phyloP scores from a whole-genome alignment of 2,113 vertebrate genomes.

The Vanacampus margaritifer region DNA sequence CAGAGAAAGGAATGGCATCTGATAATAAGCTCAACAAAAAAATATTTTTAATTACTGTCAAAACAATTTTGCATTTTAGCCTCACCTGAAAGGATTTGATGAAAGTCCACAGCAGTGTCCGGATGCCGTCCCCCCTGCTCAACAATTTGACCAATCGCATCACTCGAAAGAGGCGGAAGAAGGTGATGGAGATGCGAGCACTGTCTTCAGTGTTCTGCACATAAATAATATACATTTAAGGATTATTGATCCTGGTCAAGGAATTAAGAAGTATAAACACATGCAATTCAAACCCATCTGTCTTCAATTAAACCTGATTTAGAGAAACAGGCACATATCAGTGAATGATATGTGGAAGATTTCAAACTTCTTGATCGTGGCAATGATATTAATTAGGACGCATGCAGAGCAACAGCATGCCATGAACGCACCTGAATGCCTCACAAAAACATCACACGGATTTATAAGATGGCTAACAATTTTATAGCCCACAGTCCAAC shows the following conservation, averaged over 20 bases:
- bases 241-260: background rate
- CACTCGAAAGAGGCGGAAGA: conserved; percentile 98
- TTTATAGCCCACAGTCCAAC: conserved; percentile 4
- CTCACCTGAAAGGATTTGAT: conserved; percentile 98
- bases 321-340: conserved; percentile 16
- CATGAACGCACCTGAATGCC: conserved; percentile 15
- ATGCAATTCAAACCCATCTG: background rate
- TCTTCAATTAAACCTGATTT: background rate
- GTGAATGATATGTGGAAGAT: background rate
- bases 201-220: conserved; percentile 94
- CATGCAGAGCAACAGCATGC: conserved; percentile 39
- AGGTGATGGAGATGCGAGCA: conserved; percentile 98
- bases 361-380: background rate
- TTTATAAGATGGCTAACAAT: conserved; percentile 6
- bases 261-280: background rate
- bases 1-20: background rate
- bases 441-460: conserved; percentile 12
- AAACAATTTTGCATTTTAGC: background rate
- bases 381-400: conserved; percentile 6
- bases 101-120: conserved; percentile 96
- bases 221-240: background rate
- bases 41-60: background rate
- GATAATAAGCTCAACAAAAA: background rate
- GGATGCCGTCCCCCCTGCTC: conserved; percentile 95
- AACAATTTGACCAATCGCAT: conserved; percentile 98